Evolutionary conservation across 1,140 invertebrate genomes (phyloP), one percentile per base, ranked within the genome.

Genomic region (Rhagoletis pomonella): DNA sequence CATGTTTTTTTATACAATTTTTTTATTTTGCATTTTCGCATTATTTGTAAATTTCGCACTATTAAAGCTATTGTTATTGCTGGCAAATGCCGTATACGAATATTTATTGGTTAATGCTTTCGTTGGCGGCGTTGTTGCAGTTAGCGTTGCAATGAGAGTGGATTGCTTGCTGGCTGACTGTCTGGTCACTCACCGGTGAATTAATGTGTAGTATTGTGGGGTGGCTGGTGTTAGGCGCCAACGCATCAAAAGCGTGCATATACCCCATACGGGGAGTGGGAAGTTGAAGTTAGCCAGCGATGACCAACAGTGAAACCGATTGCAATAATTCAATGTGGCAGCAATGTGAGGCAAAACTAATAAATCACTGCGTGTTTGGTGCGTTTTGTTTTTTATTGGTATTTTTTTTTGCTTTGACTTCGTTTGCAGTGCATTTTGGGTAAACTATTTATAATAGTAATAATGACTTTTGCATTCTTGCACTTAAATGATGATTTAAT

Each of bases 181-280:
- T n/a, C 73, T 81, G 73, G 73, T 81, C 73, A 81, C 73, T 81
- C 73, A 81, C 73, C 73, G 73, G 73, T 81, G 47, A 55, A 81
- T 81, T 81, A 81, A 81, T 81, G 47, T 29, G 29, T 29, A 29
- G 29, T 55, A 58, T 58, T 81, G 47, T 55, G 44, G n/a, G 73
- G n/a, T 58, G 47, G n/a, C 42, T 47, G 47, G 73, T 81, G 42
- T 81, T 81, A 81, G 73, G 73, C 73, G 73, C 73, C 73, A 50
- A 81, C 73, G 73, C 73, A 81, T 81, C 47, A 47, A 50, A 69
- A 69, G 65, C 29, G 39, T 69, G 9, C 10, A 44, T 44, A 42
- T 17, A 44, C 14, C 3, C 12, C 4, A 4, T 12, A 17, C 17
- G 60, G 4, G 60, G 60, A 62, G 60, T 29, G 29, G 39, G 3